phyloP scores from a whole-genome alignment of 2,113 vertebrate species.

The Pluvialis apricaria region DNA sequence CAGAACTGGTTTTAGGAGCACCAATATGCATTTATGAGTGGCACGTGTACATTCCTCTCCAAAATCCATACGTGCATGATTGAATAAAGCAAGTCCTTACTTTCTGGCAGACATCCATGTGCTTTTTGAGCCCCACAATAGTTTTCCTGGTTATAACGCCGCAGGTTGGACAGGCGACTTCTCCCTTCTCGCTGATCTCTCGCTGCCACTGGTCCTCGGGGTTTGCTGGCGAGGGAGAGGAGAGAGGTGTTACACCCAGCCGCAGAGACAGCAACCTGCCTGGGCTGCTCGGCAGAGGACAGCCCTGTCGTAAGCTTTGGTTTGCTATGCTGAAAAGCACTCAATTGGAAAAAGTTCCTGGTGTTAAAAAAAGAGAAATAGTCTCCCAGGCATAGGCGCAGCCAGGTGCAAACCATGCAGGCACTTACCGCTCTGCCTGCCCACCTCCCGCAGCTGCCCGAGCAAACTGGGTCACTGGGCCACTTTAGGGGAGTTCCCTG shows the following conservation, averaged over 20 bases:
- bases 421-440: background rate
- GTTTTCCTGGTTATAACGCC: conserved; percentile 90
- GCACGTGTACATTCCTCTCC: background rate
- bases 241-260: background rate
- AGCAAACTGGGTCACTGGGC: background rate
- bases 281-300: background rate
- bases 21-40: background rate
- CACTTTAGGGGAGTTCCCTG: background rate
- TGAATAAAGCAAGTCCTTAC: conserved; percentile 68
- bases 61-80: fast-evolving
- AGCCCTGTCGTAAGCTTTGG: background rate
- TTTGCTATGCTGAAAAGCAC: background rate
- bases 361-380: background rate
- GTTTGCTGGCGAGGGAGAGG: conserved; percentile 61
- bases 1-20: background rate
- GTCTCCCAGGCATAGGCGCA: background rate
- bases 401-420: background rate
- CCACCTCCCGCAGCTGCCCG: background rate
- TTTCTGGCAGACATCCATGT: conserved; percentile 98
- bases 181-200: conserved; percentile 86
- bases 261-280: background rate
- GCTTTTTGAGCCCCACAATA: conserved; percentile 90
- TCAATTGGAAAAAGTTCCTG: background rate
- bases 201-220: conserved; percentile 88
- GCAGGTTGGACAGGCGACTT: conserved; percentile 91